Evolutionary conservation across 2,888 invertebrate genomes (phyloP).

Genomic region (Unio delphinus): DNA sequence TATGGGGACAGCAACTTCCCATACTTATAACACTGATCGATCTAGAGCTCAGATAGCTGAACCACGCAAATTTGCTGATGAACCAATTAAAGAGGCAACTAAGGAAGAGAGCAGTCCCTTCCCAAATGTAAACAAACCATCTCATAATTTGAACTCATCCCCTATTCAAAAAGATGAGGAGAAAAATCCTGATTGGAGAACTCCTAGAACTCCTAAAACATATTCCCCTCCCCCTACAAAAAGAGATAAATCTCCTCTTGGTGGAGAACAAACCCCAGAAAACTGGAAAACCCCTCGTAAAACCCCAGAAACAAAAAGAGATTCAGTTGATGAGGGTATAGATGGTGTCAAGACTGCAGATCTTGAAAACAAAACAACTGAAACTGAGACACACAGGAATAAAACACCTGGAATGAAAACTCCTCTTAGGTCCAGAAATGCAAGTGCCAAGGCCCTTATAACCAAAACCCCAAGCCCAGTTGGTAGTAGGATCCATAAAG

Average conservation of each 20-base stretch:
- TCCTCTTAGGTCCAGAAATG: conserved; percentile 3
- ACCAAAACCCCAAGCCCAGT: no score
- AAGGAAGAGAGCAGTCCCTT: conserved; percentile 34
- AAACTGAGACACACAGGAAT: conserved; percentile 9
- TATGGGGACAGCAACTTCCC: conserved; percentile 24
- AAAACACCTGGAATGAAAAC: conserved; percentile 17
- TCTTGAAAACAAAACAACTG: conserved; percentile 1
- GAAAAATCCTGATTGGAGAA: conserved; percentile 24
- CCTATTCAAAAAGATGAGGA: no score
- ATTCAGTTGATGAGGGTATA: not conserved
- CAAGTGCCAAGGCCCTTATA: no score
- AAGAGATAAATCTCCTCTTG: conserved; percentile 13
- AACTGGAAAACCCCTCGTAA: conserved; percentile 28
- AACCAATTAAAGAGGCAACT: conserved; percentile 23
- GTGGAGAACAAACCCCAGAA: conserved; percentile 32
- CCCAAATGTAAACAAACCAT: conserved; percentile 22
- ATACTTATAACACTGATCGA: conserved; percentile 18
- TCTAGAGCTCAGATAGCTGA: conserved; percentile 30
- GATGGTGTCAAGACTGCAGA: not conserved
- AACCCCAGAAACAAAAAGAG: conserved; percentile 15
- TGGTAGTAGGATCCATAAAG: no score
- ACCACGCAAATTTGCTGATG: conserved; percentile 16
- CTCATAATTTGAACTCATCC: conserved; percentile 29
- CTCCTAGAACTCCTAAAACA: conserved; percentile 5
- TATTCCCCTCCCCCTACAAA: conserved; percentile 17